These are phyloP conservation scores for Cristatella mucedo DNA, from an alignment of 2,888 invertebrate genomes.

Conservation along the genomic window DNA sequence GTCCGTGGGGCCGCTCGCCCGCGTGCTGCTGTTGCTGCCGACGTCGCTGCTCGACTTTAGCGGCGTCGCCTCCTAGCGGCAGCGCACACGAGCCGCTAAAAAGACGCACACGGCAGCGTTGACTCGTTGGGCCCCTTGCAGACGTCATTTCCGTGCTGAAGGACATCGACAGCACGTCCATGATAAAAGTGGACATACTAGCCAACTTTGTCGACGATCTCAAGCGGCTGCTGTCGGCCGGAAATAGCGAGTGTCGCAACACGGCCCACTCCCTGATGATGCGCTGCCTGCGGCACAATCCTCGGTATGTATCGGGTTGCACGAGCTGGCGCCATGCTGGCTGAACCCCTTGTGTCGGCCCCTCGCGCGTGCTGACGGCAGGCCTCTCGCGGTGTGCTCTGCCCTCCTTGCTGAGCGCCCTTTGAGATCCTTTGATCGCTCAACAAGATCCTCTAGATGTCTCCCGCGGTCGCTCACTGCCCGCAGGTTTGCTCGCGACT, in stretches of 20 bases:
- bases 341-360: no score
- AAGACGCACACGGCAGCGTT: no score
- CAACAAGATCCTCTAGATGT: no score
- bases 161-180: constrained; percentile 57
- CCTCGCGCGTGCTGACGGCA: no score
- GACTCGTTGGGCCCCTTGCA: no score
- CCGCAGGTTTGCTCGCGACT: constrained; percentile 44
- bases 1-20: constrained; percentile 12
- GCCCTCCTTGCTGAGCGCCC: no score
- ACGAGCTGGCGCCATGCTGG: no score
- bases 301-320: constrained; percentile 32
- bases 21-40: background rate
- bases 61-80: background rate
- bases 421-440: no score
- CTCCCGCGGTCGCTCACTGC: no score
- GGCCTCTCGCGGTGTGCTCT: no score
- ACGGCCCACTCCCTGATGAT: constrained; percentile 57
- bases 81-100: no score
- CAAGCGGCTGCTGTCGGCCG: constrained; percentile 46
- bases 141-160: constrained; percentile 52
- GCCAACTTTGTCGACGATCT: constrained; percentile 50
- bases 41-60: constrained; percentile 11
- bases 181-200: constrained; percentile 51
- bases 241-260: constrained; percentile 48
- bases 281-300: constrained; percentile 53